Percentiles rank a stretch among this genome's conserved stretches.
These are phyloP conservation scores for Parapsyche elsis DNA, from an alignment of 1,140 invertebrate genomes.

Conservation along the genomic window DNA sequence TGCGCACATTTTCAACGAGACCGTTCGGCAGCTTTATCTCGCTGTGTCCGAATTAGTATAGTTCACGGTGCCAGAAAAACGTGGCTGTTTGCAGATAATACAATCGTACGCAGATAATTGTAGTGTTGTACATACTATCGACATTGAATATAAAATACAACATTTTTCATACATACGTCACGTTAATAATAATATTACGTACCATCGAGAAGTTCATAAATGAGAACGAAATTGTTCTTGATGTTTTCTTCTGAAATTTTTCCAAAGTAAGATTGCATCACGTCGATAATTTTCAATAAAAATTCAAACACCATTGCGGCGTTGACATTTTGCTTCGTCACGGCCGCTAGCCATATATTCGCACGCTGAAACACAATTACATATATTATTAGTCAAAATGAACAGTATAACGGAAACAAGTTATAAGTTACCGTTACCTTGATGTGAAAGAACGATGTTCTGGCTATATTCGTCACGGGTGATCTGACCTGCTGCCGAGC, in stretches of 20 bases:
- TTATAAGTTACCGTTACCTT: slow-evolving; percentile 71
- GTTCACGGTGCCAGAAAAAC: neutral
- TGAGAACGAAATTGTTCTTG: slow-evolving; percentile 99
- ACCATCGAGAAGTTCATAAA: slow-evolving; percentile 99
- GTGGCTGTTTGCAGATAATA: no score
- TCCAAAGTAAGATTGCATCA: slow-evolving; percentile 99
- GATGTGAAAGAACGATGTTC: slow-evolving; percentile 99
- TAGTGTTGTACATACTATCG: no score
- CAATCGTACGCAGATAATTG: no score
- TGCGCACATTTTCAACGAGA: no score
- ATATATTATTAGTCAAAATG: neutral
- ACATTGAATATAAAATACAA: no score
- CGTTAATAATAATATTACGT: no score
- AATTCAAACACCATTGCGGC: slow-evolving; percentile 99
- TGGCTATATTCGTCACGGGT: slow-evolving; percentile 98
- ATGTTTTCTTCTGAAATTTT: slow-evolving; percentile 99
- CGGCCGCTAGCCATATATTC: slow-evolving; percentile 99
- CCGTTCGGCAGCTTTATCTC: no score
- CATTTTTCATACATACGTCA: no score
- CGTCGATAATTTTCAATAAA: slow-evolving; percentile 97
- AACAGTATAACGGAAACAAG: neutral
- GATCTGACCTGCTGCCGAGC: slow-evolving; percentile 98
- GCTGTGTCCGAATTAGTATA: neutral
- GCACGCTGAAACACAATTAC: slow-evolving; percentile 73
- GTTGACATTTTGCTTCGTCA: slow-evolving; percentile 99